A percentile compares a stretch with the other conserved stretches of the same genome.
Conservation (phyloP, 2,888 invertebrate genomes). For the Linnaemya vulpina region DNA sequence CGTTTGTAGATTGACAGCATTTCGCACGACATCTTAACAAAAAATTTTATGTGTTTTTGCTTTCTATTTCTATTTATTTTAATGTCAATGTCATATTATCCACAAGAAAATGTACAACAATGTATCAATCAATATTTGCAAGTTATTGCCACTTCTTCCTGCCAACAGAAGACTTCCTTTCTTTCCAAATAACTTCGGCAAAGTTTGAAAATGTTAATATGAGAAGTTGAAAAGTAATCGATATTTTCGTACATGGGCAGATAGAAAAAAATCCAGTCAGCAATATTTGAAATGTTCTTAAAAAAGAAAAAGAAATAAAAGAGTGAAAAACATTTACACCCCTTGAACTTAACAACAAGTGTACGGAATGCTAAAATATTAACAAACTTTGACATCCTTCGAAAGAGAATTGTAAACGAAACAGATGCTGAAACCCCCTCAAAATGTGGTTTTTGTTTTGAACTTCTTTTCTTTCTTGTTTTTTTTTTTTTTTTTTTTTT, state of each 20-base stretch:
- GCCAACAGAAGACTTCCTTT: too few species aligned
- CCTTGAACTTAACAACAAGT: conserved; percentile 39
- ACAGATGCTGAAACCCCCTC: conserved; percentile 1
- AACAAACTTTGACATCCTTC: neutral
- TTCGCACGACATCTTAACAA: too few species aligned
- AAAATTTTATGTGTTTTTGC: too few species aligned
- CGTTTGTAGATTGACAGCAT: too few species aligned
- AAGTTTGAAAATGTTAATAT: conserved; percentile 2
- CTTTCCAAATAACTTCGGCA: neutral
- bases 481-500: too few species aligned
- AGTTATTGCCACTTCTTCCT: conserved; percentile 40
- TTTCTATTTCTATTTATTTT: conserved; percentile 45
- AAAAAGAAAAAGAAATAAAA: neutral
- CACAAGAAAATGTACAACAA: neutral
- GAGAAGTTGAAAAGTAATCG: conserved; percentile 40
- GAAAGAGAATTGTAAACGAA: conserved; percentile 16
- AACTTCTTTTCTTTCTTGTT: too few species aligned
- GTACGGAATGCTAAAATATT: neutral
- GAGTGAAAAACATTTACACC: conserved; percentile 3
- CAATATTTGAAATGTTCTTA: neutral
- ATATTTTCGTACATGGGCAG: conserved; percentile 38
- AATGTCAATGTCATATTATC: conserved; percentile 64
- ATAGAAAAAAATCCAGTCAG: neutral
- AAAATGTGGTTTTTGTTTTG: neutral
- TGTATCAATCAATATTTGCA: conserved; percentile 41